These are phyloP conservation scores for Catocala sponsa DNA, from an alignment of 2,888 invertebrate species.

Conservation along the genomic window DNA sequence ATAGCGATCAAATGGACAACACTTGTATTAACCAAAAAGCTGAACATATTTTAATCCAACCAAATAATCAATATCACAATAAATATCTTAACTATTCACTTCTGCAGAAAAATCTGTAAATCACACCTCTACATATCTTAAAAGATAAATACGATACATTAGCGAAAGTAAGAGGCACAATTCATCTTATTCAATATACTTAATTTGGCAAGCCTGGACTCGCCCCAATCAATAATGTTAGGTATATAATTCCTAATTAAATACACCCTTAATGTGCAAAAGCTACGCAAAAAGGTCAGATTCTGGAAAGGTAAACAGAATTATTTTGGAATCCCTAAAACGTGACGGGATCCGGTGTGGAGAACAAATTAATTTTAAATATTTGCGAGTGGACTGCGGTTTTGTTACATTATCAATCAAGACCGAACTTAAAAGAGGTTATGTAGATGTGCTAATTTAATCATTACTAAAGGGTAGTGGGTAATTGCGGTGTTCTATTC, in stretches of 20 bases:
- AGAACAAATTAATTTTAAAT: slow-evolving; percentile 10
- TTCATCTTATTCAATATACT: slow-evolving; percentile 14
- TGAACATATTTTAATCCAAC: too few relatives aligned
- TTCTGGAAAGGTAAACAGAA: slow-evolving; percentile 17
- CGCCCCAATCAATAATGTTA: slow-evolving; percentile 30
- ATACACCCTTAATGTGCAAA: slow-evolving; percentile 5
- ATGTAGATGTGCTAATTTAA: too few relatives aligned
- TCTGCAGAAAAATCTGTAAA: too few relatives aligned
- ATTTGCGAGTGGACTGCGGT: slow-evolving; percentile 7
- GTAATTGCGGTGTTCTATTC: too few relatives aligned
- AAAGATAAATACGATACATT: neutral
- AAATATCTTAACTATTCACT: too few relatives aligned
- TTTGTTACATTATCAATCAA: too few relatives aligned
- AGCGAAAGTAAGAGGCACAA: slow-evolving; percentile 2
- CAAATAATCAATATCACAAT: too few relatives aligned
- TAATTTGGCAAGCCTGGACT: slow-evolving; percentile 3
- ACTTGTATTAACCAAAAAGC: too few relatives aligned
- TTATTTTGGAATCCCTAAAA: slow-evolving; percentile 5
- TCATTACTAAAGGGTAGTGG: too few relatives aligned
- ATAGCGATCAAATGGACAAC: too few relatives aligned
- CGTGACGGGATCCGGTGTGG: slow-evolving; percentile 19
- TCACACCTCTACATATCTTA: too few relatives aligned
- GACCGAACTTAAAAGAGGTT: too few relatives aligned
- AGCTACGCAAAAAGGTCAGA: slow-evolving; percentile 19
- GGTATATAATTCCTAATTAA: slow-evolving; percentile 40